Evolutionary conservation across 1,140 invertebrate species (phyloP).

Genomic region (Elymnias hypermnestra): DNA sequence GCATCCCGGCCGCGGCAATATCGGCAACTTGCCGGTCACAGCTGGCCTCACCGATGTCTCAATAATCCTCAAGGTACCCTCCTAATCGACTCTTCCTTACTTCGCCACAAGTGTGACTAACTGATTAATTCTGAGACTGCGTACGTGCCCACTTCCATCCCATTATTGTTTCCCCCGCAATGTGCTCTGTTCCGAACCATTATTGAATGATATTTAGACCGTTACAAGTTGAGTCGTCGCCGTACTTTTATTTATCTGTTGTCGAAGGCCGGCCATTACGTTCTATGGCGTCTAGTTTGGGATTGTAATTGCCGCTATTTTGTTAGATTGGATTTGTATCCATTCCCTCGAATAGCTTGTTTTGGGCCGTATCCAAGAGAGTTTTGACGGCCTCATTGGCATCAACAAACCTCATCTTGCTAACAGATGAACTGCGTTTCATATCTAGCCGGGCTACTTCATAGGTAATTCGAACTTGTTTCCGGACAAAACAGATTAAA

Average conservation of each 20-base stretch:
- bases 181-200: conserved; percentile 37
- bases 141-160: conserved; percentile 55
- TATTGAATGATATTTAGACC: conserved; percentile 63
- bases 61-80: conserved; percentile 71
- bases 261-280: conserved; percentile 52
- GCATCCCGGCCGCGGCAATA: conserved; percentile 55
- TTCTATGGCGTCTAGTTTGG: conserved; percentile 49
- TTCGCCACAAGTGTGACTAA: conserved; percentile 71
- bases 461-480: too few relatives aligned
- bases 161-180: conserved; percentile 55
- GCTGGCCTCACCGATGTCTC: conserved; percentile 65
- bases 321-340: conserved; percentile 58
- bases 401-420: too few relatives aligned
- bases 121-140: conserved; percentile 68
- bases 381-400: too few relatives aligned
- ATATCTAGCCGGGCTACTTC: too few relatives aligned
- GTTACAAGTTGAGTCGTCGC: conserved; percentile 42
- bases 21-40: conserved; percentile 60
- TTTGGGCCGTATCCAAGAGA: conserved; percentile 22
- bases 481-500: too few relatives aligned
- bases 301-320: conserved; percentile 65
- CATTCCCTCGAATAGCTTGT: conserved; percentile 37
- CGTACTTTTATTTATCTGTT: conserved; percentile 50
- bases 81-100: conserved; percentile 70
- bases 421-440: too few relatives aligned